Conservation (phyloP, 23 tunicate genomes). For the Ciona savignyi region DNA sequence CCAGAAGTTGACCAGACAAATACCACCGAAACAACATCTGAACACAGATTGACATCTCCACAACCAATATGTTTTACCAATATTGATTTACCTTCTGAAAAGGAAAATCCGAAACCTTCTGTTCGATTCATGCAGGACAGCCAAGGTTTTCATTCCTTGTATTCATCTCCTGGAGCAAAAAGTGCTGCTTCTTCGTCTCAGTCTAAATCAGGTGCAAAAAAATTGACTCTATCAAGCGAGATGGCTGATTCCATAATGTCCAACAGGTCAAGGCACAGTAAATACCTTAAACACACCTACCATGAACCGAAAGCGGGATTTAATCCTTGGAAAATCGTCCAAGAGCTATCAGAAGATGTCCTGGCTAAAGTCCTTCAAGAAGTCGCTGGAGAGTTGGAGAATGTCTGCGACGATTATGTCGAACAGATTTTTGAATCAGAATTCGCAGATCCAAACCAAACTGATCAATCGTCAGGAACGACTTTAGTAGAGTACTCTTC, state of each 20-base stretch:
- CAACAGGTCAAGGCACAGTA: constrained; percentile 15
- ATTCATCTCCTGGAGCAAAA: too few relatives aligned
- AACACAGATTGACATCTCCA: neutral
- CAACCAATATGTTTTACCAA: neutral
- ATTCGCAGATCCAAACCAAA: constrained; percentile 35
- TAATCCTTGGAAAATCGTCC: constrained; percentile 73
- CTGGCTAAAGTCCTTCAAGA: constrained; percentile 24
- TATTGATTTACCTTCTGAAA: neutral
- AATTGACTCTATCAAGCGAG: constrained; percentile 1
- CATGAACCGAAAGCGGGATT: constrained; percentile 65
- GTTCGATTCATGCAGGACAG: neutral
- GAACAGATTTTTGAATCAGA: constrained; percentile 55
- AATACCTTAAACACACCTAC: constrained; percentile 19
- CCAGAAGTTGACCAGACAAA: neutral
- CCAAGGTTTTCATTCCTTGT: neutral
- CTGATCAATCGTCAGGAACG: neutral
- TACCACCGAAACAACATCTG: neutral
- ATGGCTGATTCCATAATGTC: constrained; percentile 16
- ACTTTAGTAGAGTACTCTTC: constrained; percentile 10
- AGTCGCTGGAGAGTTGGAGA: constrained; percentile 42
- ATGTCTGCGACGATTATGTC: constrained; percentile 47
- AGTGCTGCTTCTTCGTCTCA: neutral
- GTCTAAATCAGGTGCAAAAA: neutral
- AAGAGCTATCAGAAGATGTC: constrained; percentile 48
- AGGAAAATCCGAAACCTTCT: neutral